Evolutionary conservation across 64 coral and sea anemone genomes (phyloP), one percentile per base, ranked within the genome.

Genomic region (Platygyra sinensis): DNA sequence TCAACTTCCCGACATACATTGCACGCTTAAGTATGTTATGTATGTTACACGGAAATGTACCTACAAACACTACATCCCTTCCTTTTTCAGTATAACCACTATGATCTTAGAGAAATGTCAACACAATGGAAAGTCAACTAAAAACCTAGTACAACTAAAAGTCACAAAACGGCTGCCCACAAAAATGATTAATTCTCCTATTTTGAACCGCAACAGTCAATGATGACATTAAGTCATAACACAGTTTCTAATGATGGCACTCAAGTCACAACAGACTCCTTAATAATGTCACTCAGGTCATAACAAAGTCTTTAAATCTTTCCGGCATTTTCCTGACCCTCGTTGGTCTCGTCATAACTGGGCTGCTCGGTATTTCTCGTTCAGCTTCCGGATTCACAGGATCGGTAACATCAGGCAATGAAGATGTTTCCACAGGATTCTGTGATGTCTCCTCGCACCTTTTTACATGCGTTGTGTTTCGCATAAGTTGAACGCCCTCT

Each of bases 391-490:
- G 60, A 19, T 62, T 62, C 13, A 6, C 60, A 62, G 60, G 14
- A 62, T 20, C 60, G 19, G 60, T 22, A 62, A 62, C 60, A 62
- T 62, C 60, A 62, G 19, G 15, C 14, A 62, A 62, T 62, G 60
- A 19, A 62, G 60, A 19, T 62, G 60, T 18, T 55, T 64, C 80
- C 61, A 46, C 63, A 32, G 46, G 18, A 18, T 39, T 39, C 15
- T 42, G 25, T 75, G 71, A 19, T 74, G 36, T 74, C 60, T 62
- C 60, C 38, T 50, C 19, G 16, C 74, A 87, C 28, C 39, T 87
- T 62, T 87, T 87, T 12, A 80, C 63, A 81, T 90, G 76, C 2
- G 88, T 90, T 38, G 72, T 28, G 7, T 90, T 80, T 25, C 88
- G 50, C 33, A 72, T 76, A 15, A 67, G 71, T 49, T 81, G 75